phyloP scores from a whole-genome alignment of 2,888 invertebrate genomes.

The Scelioninae gen. 1 region DNA sequence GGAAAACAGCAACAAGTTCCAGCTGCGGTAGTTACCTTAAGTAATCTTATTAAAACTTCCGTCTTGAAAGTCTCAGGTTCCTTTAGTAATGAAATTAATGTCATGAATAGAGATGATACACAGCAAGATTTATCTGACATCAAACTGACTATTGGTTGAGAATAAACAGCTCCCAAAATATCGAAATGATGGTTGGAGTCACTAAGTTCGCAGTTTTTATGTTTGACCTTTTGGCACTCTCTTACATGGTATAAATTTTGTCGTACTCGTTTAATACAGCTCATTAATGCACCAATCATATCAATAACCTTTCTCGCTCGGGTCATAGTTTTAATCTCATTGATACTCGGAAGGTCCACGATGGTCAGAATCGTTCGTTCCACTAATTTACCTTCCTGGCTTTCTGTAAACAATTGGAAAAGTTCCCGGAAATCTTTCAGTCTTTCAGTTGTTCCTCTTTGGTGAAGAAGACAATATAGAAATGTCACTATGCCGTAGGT shows the following conservation, averaged over 20 bases:
- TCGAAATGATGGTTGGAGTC: slow-evolving; percentile 87
- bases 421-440: slow-evolving; percentile 86
- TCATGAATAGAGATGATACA: slow-evolving; percentile 86
- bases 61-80: slow-evolving; percentile 84
- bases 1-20: slow-evolving; percentile 89
- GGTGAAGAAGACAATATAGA: slow-evolving; percentile 86
- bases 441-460: slow-evolving; percentile 84
- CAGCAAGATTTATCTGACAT: slow-evolving; percentile 84
- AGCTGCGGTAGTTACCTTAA: slow-evolving; percentile 86
- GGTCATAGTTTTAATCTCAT: slow-evolving; percentile 82
- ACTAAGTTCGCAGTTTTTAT: slow-evolving; percentile 85
- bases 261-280: slow-evolving; percentile 86
- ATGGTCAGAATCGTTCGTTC: slow-evolving; percentile 86
- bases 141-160: slow-evolving; percentile 60
- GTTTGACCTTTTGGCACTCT: slow-evolving; percentile 85
- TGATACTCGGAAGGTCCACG: slow-evolving; percentile 85
- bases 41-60: slow-evolving; percentile 84
- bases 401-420: slow-evolving; percentile 87
- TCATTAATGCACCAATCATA: slow-evolving; percentile 86
- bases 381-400: slow-evolving; percentile 86
- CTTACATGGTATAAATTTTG: slow-evolving; percentile 86
- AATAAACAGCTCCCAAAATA: slow-evolving; percentile 85
- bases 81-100: slow-evolving; percentile 85
- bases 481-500: slow-evolving; percentile 87
- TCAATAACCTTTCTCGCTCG: slow-evolving; percentile 86